Base-by-base conservation (phyloP, 2,888 invertebrate species). In the Tinea semifulvella region DNA sequence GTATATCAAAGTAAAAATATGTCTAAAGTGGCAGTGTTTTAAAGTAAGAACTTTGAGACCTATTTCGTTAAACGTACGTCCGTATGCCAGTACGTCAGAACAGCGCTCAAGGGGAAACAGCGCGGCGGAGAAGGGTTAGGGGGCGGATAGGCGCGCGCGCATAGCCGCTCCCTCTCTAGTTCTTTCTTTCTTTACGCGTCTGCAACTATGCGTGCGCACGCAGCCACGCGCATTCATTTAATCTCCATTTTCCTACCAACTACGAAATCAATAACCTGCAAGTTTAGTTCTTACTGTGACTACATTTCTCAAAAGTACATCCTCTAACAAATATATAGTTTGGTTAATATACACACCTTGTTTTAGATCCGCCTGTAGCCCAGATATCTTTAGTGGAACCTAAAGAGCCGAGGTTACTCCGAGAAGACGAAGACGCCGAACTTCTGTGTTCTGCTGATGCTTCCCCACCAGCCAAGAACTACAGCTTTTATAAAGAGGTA, bases 401-500 rank as follows among this genome's bases (percentile, higher is more conserved):
- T 11, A 84, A 85, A 58, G 87, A 88, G 58, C 84, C 85, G 18
- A 83, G 86, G 50, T 72, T 87, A 1, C 68, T 87, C 31, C 71
- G 85, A 50, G 93, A 94, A 72, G 92, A 91, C 39, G 89, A 90
- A 54, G 89, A 90, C 55, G 88, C 92, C 43, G 88, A 87, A 56
- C 82, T 94, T 44, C 84, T 88, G 44, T 94, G 94, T 63, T 88
- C 90, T 51, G 88, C 91, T 18, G 87, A 88, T 52, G 90, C 93
- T 35, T 87, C 89, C 49, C 94, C 94, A 8, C 84, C 86, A 35
- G 87, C 91, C 8, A 85, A 84, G 52, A 87, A 85, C 57, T 90
- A 89, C 64, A 85, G 87, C 43, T 94, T 93, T 87, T 91, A 89
- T 63, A 91, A 89, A 65, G 88, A 91, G 79, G 93, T 93, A 83